Conservation (phyloP, 2,113 vertebrate species). For the Climacteris rufus region DNA sequence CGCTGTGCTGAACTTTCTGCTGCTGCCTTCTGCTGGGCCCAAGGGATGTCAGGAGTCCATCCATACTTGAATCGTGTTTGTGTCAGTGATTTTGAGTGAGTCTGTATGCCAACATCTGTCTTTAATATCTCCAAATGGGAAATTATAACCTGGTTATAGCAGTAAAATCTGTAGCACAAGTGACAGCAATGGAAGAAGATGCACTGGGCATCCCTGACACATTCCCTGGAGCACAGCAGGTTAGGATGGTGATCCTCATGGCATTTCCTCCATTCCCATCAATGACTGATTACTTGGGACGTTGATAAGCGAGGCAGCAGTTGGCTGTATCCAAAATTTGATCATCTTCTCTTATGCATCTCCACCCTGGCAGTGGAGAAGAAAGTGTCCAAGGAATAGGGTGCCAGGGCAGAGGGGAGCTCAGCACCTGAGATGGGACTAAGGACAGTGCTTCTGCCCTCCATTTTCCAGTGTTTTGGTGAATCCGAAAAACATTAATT, state of each 20-base stretch:
- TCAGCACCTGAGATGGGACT: background rate
- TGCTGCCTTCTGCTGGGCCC: background rate
- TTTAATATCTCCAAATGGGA: background rate
- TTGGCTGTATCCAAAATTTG: too few relatives aligned
- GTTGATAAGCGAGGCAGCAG: too few relatives aligned
- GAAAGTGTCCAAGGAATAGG: too few relatives aligned
- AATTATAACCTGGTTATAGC: background rate
- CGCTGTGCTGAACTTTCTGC: background rate
- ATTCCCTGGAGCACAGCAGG: too few relatives aligned
- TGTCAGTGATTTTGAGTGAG: background rate
- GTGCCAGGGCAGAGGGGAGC: too few relatives aligned
- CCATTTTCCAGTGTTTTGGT: background rate
- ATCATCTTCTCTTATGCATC: too few relatives aligned
- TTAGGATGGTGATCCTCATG: too few relatives aligned
- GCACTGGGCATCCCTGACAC: background rate
- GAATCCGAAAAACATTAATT: background rate
- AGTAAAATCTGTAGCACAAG: background rate
- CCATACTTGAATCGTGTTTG: background rate
- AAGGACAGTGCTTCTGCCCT: background rate
- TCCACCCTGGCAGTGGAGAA: too few relatives aligned
- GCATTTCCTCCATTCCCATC: too few relatives aligned
- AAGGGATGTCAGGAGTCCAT: background rate
- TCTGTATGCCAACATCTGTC: background rate
- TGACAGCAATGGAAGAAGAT: background rate
- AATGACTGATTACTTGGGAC: too few relatives aligned